Evolutionary conservation across 2,113 vertebrate genomes (phyloP).

Genomic region (Etheostoma cragini): DNA sequence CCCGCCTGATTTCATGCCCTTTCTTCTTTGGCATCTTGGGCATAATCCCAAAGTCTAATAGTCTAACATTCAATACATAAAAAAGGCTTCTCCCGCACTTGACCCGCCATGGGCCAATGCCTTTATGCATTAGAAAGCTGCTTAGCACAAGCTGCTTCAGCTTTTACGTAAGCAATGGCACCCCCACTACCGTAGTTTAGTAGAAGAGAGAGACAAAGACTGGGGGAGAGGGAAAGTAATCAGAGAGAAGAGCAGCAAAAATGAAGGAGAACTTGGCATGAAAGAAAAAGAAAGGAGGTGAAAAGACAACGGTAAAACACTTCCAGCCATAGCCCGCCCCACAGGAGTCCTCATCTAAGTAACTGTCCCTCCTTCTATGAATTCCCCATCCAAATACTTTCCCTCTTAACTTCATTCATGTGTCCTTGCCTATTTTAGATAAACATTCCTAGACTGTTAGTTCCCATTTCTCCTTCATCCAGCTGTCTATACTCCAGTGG

Average conservation of each 20-base stretch:
- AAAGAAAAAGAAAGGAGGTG: constrained; percentile 20
- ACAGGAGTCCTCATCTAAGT: constrained; percentile 19
- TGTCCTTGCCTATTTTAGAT: constrained; percentile 18
- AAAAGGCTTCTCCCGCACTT: constrained; percentile 59
- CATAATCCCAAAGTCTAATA: constrained; percentile 68
- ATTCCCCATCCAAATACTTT: constrained; percentile 12
- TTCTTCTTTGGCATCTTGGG: constrained; percentile 64
- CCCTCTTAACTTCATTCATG: constrained; percentile 19
- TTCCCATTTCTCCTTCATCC: background rate
- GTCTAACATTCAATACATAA: constrained; percentile 66
- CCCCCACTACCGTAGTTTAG: constrained; percentile 43
- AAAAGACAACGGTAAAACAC: constrained; percentile 27
- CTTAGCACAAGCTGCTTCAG: constrained; percentile 71
- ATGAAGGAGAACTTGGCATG: constrained; percentile 38
- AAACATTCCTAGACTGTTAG: constrained; percentile 3
- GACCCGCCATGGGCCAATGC: constrained; percentile 66
- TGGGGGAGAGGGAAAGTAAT: constrained; percentile 33
- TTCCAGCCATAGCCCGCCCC: constrained; percentile 46
- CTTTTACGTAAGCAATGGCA: constrained; percentile 64
- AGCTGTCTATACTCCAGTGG: constrained; percentile 18
- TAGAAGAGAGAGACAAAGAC: constrained; percentile 7
- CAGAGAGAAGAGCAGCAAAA: constrained; percentile 42
- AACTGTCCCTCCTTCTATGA: constrained; percentile 12
- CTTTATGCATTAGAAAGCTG: constrained; percentile 73
- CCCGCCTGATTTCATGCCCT: constrained; percentile 66